Conservation (phyloP, 2,113 vertebrate genomes). For the Phalacrocorax carbo region DNA sequence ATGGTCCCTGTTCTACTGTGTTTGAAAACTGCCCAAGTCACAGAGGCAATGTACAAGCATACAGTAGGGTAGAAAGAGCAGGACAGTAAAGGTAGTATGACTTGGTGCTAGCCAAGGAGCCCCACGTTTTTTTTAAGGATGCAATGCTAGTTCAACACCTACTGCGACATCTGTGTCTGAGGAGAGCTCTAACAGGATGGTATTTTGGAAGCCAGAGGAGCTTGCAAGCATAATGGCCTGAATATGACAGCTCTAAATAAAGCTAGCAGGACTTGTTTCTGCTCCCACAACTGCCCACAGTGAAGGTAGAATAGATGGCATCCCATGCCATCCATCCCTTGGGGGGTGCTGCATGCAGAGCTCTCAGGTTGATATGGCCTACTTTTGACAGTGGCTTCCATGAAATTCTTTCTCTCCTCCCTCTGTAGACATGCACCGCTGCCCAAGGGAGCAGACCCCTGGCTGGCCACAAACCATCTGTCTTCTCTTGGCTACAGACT, state of each 20-base stretch:
- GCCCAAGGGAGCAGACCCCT: background rate
- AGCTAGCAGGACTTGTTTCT: background rate
- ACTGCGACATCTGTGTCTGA: background rate
- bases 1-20: background rate
- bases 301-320: background rate
- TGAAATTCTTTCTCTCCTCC: background rate
- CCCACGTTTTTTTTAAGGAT: background rate
- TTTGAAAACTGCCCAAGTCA: background rate
- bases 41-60: background rate
- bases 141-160: background rate
- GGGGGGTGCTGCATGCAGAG: background rate
- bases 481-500: background rate
- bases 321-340: background rate
- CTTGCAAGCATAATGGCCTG: background rate
- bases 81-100: background rate
- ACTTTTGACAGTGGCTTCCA: background rate
- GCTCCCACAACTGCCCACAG: background rate
- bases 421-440: background rate
- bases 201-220: background rate
- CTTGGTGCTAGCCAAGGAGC: background rate
- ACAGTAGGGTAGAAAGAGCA: background rate
- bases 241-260: background rate
- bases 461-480: background rate
- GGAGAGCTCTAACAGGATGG: background rate
- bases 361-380: background rate